Percentiles rank a stretch among this genome's conserved stretches.
These are phyloP conservation scores for Hypomecis punctinalis DNA, from an alignment of 2,888 invertebrate genomes.

Conservation along the genomic window DNA sequence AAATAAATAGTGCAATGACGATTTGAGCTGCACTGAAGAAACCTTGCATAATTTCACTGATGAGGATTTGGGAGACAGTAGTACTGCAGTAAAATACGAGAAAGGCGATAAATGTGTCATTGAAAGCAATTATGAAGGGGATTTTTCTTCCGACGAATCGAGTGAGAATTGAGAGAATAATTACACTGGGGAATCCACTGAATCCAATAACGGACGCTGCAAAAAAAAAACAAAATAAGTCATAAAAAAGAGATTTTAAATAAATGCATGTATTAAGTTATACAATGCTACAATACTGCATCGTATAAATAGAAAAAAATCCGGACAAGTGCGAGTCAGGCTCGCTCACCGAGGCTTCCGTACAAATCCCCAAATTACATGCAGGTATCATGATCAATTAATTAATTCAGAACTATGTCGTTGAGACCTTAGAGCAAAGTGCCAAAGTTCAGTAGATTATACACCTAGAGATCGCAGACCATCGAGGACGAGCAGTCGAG, in stretches of 20 bases:
- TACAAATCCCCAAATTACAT: no score
- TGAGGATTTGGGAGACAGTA: constrained; percentile 45
- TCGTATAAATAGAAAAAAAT: no score
- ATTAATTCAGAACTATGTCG: no score
- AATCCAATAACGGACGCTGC: constrained; percentile 34
- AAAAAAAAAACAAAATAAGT: constrained; percentile 14
- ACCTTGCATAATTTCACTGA: constrained; percentile 47
- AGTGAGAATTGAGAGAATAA: constrained; percentile 44
- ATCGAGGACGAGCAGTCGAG: no score
- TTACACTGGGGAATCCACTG: constrained; percentile 48
- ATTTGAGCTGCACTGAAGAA: constrained; percentile 49
- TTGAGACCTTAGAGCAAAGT: no score
- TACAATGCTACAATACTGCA: no score
- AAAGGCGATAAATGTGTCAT: constrained; percentile 40
- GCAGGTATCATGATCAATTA: no score
- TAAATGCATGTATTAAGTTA: no score
- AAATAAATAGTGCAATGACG: constrained; percentile 39
- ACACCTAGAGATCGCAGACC: no score
- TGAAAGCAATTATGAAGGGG: constrained; percentile 37
- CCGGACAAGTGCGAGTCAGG: no score
- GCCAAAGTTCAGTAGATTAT: no score
- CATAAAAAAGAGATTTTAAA: background rate
- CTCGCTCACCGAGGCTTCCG: no score
- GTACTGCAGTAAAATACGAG: constrained; percentile 46
- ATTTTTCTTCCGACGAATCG: constrained; percentile 46